Evolutionary conservation across 2,888 invertebrate genomes (phyloP).

Genomic region (Troilus luridus): DNA sequence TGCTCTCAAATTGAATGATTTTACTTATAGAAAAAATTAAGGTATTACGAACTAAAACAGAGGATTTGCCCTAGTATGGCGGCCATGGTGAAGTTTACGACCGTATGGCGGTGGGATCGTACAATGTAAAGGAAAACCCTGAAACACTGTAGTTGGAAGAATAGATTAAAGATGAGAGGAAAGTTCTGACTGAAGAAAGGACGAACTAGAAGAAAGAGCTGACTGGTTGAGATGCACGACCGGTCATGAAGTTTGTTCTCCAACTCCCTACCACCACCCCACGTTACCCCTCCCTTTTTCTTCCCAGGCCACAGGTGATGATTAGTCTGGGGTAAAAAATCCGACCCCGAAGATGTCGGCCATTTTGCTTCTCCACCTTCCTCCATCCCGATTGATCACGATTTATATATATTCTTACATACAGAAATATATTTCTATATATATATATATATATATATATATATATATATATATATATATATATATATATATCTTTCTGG

Average conservation of each 20-base stretch:
- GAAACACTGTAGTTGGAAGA: not conserved
- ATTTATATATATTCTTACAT: not conserved
- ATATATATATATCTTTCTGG: not conserved
- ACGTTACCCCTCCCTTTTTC: not conserved
- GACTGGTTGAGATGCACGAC: not conserved
- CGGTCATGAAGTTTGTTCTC: not conserved
- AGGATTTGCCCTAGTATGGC: too few relatives aligned
- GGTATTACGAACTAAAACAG: too few relatives aligned
- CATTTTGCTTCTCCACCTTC: not conserved
- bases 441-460: not conserved
- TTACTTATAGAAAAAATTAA: too few relatives aligned
- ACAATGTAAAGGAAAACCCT: too few relatives aligned
- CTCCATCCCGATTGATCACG: not conserved
- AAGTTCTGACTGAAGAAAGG: not conserved
- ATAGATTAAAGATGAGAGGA: not conserved
- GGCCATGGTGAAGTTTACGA: too few relatives aligned
- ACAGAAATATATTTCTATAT: too few relatives aligned
- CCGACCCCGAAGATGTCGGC: not conserved
- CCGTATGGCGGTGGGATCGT: too few relatives aligned
- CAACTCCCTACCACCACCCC: not conserved
- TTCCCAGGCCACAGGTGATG: not conserved
- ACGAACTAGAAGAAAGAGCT: not conserved
- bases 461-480: not conserved
- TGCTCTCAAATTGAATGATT: too few relatives aligned
- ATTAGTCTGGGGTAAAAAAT: not conserved